These are phyloP conservation scores for Parthenolecanium corni DNA, from an alignment of 2,888 invertebrate genomes.

Conservation along the genomic window DNA sequence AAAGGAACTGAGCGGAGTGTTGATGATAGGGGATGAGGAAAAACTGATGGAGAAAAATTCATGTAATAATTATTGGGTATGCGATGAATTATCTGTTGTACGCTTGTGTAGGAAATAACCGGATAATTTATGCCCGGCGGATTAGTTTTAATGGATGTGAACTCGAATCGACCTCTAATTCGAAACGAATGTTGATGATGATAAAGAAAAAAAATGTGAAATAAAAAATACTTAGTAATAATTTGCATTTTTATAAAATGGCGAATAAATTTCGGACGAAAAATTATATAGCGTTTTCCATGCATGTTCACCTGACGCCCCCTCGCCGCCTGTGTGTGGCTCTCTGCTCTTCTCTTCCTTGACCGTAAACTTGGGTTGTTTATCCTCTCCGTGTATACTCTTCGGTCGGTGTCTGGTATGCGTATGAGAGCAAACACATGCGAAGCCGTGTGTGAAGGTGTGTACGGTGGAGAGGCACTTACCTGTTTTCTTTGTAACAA, in stretches of 20 bases:
- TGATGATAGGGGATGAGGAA: not conserved
- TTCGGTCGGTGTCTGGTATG: no score
- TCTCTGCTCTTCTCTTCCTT: no score
- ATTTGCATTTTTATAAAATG: slow-evolving; percentile 24
- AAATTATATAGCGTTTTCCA: slow-evolving; percentile 1
- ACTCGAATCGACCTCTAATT: slow-evolving; percentile 21
- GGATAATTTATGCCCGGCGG: slow-evolving; percentile 24
- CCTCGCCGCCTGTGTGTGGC: no score
- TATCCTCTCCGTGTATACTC: no score
- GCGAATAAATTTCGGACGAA: slow-evolving; percentile 3
- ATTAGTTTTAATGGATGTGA: slow-evolving; percentile 22
- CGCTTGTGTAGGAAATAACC: slow-evolving; percentile 22
- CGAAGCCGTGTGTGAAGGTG: no score
- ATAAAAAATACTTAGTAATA: no score
- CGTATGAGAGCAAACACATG: no score
- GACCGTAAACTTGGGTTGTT: no score
- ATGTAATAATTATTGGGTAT: slow-evolving; percentile 12
- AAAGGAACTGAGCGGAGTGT: not conserved
- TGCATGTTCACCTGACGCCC: no score
- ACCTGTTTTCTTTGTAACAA: no score
- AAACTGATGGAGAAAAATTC: not conserved
- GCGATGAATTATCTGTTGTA: slow-evolving; percentile 14
- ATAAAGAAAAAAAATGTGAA: no score
- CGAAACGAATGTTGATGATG: slow-evolving; percentile 4
- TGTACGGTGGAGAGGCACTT: no score